Evolutionary conservation across 2,113 vertebrate genomes (phyloP).

Genomic region (Xerus inauris): DNA sequence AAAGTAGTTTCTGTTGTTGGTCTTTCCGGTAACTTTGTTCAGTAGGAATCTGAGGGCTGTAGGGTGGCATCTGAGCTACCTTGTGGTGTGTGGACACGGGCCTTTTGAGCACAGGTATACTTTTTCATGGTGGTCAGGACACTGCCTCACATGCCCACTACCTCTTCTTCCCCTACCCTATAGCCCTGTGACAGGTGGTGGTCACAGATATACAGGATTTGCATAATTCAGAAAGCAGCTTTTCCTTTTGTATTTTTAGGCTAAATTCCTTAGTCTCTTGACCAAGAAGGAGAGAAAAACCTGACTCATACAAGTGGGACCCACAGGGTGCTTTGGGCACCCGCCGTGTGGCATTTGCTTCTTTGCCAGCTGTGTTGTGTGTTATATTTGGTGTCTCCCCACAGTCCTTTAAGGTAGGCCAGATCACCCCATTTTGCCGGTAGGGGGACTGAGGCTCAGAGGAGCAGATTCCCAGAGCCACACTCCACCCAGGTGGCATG

Average conservation of each 20-base stretch:
- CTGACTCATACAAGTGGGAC: rapidly evolving
- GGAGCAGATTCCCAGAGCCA: not conserved
- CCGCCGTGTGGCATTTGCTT: rapidly evolving
- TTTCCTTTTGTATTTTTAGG: not conserved
- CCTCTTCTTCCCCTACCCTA: rapidly evolving
- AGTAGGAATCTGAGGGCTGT: constrained; percentile 6
- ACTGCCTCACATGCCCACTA: rapidly evolving
- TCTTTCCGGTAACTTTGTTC: constrained; percentile 56
- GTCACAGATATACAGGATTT: too few species aligned
- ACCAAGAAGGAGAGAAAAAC: not conserved
- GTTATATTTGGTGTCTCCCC: not conserved
- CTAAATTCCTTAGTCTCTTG: not conserved
- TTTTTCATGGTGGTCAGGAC: rapidly evolving
- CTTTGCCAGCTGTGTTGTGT: not conserved
- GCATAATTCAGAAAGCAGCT: not conserved
- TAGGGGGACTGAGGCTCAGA: not conserved
- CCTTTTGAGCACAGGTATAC: too few species aligned
- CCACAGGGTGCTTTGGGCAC: not conserved
- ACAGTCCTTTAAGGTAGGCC: rapidly evolving
- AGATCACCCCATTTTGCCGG: not conserved
- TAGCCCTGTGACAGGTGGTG: not conserved
- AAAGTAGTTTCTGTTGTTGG: constrained; percentile 37
- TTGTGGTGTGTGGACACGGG: rapidly evolving
- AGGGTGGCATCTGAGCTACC: rapidly evolving
- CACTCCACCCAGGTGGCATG: rapidly evolving